These are phyloP conservation scores for Achatina immaculata DNA, from an alignment of 1,140 invertebrate species.

Conservation along the genomic window DNA sequence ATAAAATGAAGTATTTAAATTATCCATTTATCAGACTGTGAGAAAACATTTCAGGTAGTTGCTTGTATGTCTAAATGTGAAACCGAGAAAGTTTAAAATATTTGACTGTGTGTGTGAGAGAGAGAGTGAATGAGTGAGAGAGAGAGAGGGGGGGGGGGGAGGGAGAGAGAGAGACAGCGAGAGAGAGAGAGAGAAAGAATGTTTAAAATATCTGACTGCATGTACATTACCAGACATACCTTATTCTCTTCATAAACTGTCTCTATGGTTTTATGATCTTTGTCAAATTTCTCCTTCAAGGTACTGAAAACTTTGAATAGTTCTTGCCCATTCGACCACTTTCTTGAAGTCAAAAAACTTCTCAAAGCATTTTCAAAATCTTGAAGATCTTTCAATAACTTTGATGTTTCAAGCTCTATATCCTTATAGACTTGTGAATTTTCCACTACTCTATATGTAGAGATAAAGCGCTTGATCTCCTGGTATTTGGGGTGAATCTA, in stretches of 20 bases:
- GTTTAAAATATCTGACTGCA: too few relatives aligned
- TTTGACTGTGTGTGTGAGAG: too few relatives aligned
- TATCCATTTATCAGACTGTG: too few relatives aligned
- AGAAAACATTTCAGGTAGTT: too few relatives aligned
- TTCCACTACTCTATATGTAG: background rate
- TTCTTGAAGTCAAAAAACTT: background rate
- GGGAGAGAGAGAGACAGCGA: too few relatives aligned
- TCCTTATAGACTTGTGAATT: conserved; percentile 8
- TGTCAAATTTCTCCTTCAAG: background rate
- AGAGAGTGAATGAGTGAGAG: too few relatives aligned
- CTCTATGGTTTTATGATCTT: background rate
- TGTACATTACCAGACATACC: background rate
- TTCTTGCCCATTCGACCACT: background rate
- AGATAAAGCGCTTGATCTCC: background rate
- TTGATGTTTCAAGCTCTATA: background rate
- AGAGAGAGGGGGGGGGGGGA: too few relatives aligned
- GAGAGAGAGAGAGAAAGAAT: too few relatives aligned
- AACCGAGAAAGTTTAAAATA: too few relatives aligned
- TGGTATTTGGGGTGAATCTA: background rate
- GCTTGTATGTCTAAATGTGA: too few relatives aligned
- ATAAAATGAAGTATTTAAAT: too few relatives aligned
- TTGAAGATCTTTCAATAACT: background rate
- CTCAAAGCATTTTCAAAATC: background rate
- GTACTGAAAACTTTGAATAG: background rate
- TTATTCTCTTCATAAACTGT: background rate